A percentile compares a stretch with the other conserved stretches of the same genome.
These are phyloP conservation scores for Neotoma lepida DNA, from an alignment of 2,113 vertebrate species.

Conservation along the genomic window DNA sequence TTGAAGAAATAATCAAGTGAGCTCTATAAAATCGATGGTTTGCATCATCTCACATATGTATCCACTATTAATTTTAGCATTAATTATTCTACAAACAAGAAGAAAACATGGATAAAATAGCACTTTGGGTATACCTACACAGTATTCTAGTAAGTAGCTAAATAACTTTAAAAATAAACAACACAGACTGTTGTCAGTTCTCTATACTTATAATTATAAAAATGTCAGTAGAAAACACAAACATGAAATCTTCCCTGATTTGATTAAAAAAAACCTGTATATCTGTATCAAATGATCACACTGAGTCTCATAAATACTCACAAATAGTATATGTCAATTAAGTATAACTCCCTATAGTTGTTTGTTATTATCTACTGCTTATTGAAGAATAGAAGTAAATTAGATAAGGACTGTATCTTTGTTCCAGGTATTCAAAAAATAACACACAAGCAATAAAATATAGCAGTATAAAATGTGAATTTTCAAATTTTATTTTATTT, in stretches of 20 bases:
- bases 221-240: neutral
- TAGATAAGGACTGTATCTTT: neutral
- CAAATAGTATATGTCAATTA: neutral
- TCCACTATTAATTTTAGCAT: neutral
- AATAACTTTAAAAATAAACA: neutral
- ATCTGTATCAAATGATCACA: neutral
- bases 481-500: neutral
- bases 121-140: neutral
- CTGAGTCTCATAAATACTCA: neutral
- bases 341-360: neutral
- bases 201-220: neutral
- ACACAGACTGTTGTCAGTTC: neutral
- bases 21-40: neutral
- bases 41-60: rapidly evolving
- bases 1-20: neutral
- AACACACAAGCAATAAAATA: neutral
- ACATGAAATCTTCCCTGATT: neutral
- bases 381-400: neutral
- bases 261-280: neutral
- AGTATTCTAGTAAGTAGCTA: neutral
- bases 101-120: neutral
- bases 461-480: neutral
- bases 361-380: neutral
- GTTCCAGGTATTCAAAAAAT: neutral
- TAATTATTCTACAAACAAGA: neutral